Evolutionary conservation across 2,888 invertebrate genomes (phyloP), one percentile per base, ranked within the genome.

Genomic region (Spialia ferax): DNA sequence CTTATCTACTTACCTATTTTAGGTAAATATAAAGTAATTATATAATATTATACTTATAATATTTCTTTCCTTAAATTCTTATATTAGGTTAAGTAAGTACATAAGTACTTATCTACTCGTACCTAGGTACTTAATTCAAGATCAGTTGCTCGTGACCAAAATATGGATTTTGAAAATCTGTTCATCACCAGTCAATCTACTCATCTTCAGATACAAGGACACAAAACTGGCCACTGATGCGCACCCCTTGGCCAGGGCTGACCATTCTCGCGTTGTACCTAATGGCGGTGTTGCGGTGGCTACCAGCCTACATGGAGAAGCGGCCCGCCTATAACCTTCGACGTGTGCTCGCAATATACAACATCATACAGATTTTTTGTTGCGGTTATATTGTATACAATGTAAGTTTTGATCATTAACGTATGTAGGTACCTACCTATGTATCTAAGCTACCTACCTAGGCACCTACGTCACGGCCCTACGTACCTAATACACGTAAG

Each of bases 241-340:
- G 94, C 2, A 94, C 95, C 7, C 96, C 97, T n/a, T 95, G 95
- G 91, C 95, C 95, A 0, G 95, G 95, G 0, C 63, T 96, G 48
- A 75, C 83, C 1, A 85, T 97, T 23, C 86, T 95, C 29, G 79
- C 86, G 0, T 71, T 93, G 0, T 98, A 98, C 82, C 87, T 97
- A 60, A 86, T 95, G 69, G 91, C 96, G 68, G 96, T 97, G 13
- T 92, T 94, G 69, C 93, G 94, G 69, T 89, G 95, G 79, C 96
- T 97, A 0, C 98, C 97, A 0, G 89, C 91, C 48, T 93, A 95
- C 77, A 97, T 97, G 97, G 92, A 91, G 69, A 91, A 95, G 63
- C 92, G 96, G 22, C 87, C 94, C 54, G 95, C 97, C 0, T 95
- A 95, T 75, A 94, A 96, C 60, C 82, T 97, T 29, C 94, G 96